phyloP scores from a whole-genome alignment of 2,888 invertebrate species.

The Sialis fuliginosa region DNA sequence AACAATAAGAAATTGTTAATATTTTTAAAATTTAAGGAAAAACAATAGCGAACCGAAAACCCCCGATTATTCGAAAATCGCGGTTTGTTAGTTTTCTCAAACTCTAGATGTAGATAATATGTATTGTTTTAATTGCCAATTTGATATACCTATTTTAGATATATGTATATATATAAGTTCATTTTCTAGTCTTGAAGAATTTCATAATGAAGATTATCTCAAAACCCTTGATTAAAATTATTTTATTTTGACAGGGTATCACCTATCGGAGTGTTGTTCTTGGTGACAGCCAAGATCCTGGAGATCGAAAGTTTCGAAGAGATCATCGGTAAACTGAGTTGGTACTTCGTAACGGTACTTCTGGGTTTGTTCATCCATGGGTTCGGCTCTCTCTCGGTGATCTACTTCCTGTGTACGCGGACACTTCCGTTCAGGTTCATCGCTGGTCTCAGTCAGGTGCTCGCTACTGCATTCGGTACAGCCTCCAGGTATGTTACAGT shows the following conservation, averaged over 20 bases:
- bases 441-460: constrained; percentile 71
- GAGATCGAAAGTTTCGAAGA: constrained; percentile 75
- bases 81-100: too few relatives aligned
- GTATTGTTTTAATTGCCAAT: too few relatives aligned
- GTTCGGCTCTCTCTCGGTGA: constrained; percentile 69
- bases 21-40: too few relatives aligned
- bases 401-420: constrained; percentile 69
- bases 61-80: too few relatives aligned
- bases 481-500: constrained; percentile 52
- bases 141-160: too few relatives aligned
- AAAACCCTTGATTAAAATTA: too few relatives aligned
- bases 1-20: too few relatives aligned
- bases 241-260: constrained; percentile 49
- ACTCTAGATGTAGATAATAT: too few relatives aligned
- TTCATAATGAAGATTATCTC: too few relatives aligned
- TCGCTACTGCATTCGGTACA: constrained; percentile 92
- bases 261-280: constrained; percentile 74
- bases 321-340: constrained; percentile 71
- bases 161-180: too few relatives aligned
- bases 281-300: constrained; percentile 79
- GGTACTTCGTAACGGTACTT: constrained; percentile 86
- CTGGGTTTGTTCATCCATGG: constrained; percentile 86
- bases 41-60: too few relatives aligned
- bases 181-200: too few relatives aligned
- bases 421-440: constrained; percentile 69